Conservation (phyloP, 1,140 invertebrate species). For the Adelges cooleyi region DNA sequence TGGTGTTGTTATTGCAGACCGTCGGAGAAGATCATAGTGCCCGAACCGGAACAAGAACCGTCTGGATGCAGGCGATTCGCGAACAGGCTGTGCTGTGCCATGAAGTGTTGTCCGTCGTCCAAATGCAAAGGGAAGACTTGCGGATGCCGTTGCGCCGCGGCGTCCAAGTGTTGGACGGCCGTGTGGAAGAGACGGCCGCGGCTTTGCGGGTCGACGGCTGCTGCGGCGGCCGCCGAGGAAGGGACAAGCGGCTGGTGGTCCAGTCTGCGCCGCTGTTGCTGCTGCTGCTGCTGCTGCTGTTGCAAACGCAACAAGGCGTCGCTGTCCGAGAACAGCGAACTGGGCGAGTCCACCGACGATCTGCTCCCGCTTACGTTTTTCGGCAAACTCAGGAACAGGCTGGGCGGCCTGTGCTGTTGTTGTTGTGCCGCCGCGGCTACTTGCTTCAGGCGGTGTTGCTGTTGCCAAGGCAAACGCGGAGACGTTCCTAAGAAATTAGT, state of each 20-base stretch:
- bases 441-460: background rate
- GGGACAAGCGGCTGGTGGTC: background rate
- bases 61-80: background rate
- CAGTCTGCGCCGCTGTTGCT: background rate
- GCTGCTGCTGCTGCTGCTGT: background rate
- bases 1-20: too few relatives aligned
- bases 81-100: background rate
- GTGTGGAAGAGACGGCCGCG: constrained; percentile 15
- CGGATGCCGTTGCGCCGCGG: background rate
- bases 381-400: background rate
- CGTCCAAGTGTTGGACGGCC: background rate
- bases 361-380: background rate
- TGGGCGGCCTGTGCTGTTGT: background rate
- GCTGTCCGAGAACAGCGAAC: background rate
- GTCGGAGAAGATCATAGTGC: constrained; percentile 4
- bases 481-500: background rate
- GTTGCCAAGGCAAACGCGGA: background rate
- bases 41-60: background rate
- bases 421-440: background rate
- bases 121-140: background rate
- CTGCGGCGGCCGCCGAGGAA: background rate
- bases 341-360: background rate
- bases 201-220: background rate
- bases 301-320: background rate
- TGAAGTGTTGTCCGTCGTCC: background rate